A percentile compares a stretch with the other conserved stretches of the same genome.
phyloP scores from a whole-genome alignment of 2,797 vertebrate genomes.

The Liparis tanakae region DNA sequence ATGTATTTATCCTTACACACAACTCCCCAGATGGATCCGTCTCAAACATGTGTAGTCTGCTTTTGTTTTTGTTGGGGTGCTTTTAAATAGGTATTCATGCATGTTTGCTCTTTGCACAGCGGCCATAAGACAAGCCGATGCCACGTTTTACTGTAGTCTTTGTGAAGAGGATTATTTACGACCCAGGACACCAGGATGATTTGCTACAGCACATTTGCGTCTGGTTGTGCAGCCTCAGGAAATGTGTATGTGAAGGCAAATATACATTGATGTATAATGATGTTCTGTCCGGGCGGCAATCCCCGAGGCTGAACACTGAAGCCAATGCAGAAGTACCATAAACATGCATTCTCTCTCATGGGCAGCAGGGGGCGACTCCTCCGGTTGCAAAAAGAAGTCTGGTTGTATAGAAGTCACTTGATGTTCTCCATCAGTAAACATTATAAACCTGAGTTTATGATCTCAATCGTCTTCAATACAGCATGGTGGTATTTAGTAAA shows the following conservation, averaged over 20 bases:
- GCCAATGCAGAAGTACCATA: neutral
- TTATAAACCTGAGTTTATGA: neutral
- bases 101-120: neutral
- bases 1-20: neutral
- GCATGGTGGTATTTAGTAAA: neutral
- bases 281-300: neutral
- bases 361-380: neutral
- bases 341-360: neutral
- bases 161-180: neutral
- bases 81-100: neutral
- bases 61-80: neutral
- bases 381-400: neutral
- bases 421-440: neutral
- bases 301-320: neutral
- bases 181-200: neutral
- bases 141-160: neutral
- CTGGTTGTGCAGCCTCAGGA: neutral
- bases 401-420: neutral
- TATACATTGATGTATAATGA: neutral
- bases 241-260: neutral
- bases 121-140: neutral
- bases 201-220: too few relatives aligned
- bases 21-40: neutral
- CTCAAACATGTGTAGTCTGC: neutral
- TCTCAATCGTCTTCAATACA: neutral